Percentiles rank a stretch among this genome's conserved stretches.
Conservation (phyloP, 2,888 invertebrate genomes). For the Apodemia hepburni region DNA sequence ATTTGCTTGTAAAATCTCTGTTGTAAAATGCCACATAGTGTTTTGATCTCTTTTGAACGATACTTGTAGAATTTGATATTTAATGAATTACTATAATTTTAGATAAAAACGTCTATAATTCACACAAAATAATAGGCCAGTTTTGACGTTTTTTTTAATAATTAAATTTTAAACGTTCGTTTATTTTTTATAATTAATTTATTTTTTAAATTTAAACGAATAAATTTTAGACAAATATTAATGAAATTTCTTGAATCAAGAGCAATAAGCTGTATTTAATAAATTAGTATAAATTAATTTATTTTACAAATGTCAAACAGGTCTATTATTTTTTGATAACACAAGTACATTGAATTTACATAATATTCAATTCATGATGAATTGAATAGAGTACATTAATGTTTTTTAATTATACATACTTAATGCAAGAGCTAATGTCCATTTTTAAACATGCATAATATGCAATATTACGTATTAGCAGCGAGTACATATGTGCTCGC, state of each 20-base stretch:
- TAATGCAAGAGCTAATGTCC: neutral
- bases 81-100: neutral
- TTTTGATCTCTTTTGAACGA: conserved; percentile 49
- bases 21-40: conserved; percentile 34
- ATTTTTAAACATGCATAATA: neutral
- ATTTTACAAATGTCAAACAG: neutral
- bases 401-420: neutral
- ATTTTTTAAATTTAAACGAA: neutral
- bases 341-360: neutral
- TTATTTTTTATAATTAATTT: neutral
- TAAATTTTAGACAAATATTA: neutral
- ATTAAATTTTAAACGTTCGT: neutral
- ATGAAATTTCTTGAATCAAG: neutral
- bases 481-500: no score
- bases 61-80: conserved; percentile 33
- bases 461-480: no score
- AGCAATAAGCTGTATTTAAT: neutral
- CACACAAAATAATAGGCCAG: neutral
- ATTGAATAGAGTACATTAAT: neutral
- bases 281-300: neutral
- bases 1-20: conserved; percentile 18
- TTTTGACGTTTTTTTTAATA: neutral
- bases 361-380: neutral
- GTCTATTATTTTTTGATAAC: neutral
- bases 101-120: neutral